These are phyloP conservation scores for Syngnathus rostellatus DNA, from an alignment of 2,797 vertebrate species.

Conservation along the genomic window DNA sequence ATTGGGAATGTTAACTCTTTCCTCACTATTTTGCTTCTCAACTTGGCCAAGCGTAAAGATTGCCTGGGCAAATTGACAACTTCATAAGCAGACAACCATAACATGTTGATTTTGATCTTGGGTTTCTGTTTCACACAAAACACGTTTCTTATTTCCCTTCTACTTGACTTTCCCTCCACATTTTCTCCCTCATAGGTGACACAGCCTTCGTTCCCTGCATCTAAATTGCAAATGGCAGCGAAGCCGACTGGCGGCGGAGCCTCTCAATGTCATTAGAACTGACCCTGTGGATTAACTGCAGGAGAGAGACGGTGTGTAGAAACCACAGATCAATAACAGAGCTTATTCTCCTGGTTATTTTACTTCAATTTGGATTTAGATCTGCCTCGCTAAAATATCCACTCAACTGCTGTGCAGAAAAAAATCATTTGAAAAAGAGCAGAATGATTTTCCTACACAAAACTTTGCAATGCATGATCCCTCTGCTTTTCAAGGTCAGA, in stretches of 20 bases:
- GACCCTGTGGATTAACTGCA: slow-evolving; percentile 62
- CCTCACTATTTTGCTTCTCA: slow-evolving; percentile 5
- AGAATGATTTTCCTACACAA: background rate
- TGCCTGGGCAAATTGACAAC: background rate
- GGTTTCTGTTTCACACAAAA: slow-evolving; percentile 8
- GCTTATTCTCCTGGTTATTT: slow-evolving; percentile 57
- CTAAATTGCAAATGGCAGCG: slow-evolving; percentile 67
- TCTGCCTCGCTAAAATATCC: slow-evolving; percentile 31
- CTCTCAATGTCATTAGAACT: slow-evolving; percentile 64
- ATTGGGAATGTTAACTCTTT: slow-evolving; percentile 53
- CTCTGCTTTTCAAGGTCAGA: background rate
- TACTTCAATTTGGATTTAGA: slow-evolving; percentile 58
- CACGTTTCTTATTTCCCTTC: slow-evolving; percentile 6
- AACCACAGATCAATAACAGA: slow-evolving; percentile 59
- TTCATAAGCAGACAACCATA: background rate
- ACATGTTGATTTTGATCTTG: slow-evolving; percentile 13
- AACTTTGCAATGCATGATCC: background rate
- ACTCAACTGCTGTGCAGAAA: slow-evolving; percentile 25
- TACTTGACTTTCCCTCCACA: slow-evolving; percentile 21
- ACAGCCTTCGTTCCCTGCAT: slow-evolving; percentile 39
- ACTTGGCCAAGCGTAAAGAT: background rate
- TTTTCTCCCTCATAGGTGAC: slow-evolving; percentile 15
- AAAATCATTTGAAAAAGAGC: slow-evolving; percentile 9
- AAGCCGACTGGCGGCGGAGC: slow-evolving; percentile 55
- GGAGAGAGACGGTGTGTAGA: slow-evolving; percentile 51